phyloP scores from a whole-genome alignment of 2,888 invertebrate species.

The Clitarchus hookeri region DNA sequence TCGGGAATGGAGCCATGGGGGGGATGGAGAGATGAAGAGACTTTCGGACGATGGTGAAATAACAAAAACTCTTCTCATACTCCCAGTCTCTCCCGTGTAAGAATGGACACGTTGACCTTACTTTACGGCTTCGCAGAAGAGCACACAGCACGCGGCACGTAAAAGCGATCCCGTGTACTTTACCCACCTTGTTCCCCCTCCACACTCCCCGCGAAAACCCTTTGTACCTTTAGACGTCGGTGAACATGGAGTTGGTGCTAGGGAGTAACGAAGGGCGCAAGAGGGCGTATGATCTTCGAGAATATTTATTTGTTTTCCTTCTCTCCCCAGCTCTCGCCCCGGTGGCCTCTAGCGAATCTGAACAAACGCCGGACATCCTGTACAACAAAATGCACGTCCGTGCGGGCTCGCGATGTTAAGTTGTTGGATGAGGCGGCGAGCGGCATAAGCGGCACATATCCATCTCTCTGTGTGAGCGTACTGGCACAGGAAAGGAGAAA shows the following conservation, averaged over 20 bases:
- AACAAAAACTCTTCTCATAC: background rate
- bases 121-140: background rate
- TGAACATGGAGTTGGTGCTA: background rate
- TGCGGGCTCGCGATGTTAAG: background rate
- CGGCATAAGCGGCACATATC: no score
- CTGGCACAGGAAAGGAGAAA: no score
- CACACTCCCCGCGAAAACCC: no score
- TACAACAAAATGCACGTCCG: background rate
- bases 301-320: background rate
- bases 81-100: no score
- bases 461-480: no score
- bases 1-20: background rate
- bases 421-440: background rate
- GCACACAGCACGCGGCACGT: background rate
- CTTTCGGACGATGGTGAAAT: background rate
- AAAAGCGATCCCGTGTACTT: background rate
- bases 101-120: background rate
- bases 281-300: background rate
- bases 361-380: background rate
- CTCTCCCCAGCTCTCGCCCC: background rate
- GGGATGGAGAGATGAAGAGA: background rate
- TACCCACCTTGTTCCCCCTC: background rate
- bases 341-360: background rate
- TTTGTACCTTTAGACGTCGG: background rate
- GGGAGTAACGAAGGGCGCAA: background rate